Evolutionary conservation across 2,797 vertebrate species (phyloP).

Genomic region (Semaprochilodus insignis): DNA sequence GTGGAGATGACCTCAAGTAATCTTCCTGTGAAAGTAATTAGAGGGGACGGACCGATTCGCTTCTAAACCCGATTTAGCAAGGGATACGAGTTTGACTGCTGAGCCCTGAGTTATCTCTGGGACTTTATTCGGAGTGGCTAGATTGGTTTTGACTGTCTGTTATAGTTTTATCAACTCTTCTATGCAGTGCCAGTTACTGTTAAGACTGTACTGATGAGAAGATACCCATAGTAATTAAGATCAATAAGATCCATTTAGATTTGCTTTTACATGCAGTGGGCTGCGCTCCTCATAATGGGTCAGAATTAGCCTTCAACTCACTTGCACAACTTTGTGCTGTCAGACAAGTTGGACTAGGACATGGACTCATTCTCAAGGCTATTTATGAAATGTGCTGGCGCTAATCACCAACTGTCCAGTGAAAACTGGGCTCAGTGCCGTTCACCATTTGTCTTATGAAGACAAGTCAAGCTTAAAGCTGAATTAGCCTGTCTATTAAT

Average conservation of each 20-base stretch:
- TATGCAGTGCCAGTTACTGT: not conserved
- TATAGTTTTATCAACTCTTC: slow-evolving; percentile 2
- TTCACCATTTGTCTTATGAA: not conserved
- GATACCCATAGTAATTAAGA: slow-evolving; percentile 36
- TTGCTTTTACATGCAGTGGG: not conserved
- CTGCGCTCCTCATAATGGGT: not conserved
- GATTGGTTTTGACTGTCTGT: slow-evolving; percentile 20
- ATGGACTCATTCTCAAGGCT: not conserved
- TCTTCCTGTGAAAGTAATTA: slow-evolving; percentile 58
- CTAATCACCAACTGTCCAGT: not conserved
- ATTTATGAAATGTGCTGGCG: not conserved
- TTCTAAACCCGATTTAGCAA: slow-evolving; percentile 24
- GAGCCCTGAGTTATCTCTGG: slow-evolving; percentile 38
- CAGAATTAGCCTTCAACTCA: not conserved
- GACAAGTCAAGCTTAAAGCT: not conserved
- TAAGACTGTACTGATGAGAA: not conserved
- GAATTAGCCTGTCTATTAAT: no score
- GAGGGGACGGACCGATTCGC: slow-evolving; percentile 35
- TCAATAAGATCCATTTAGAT: slow-evolving; percentile 31
- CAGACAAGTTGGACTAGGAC: not conserved
- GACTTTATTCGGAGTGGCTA: slow-evolving; percentile 5
- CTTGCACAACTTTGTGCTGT: not conserved
- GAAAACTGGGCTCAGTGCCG: not conserved
- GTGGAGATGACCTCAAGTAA: slow-evolving; percentile 53
- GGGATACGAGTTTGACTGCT: slow-evolving; percentile 12